Evolutionary conservation across 2,888 invertebrate species (phyloP), one percentile per base, ranked within the genome.

Genomic region (Hermaeophaga mercurialis): DNA sequence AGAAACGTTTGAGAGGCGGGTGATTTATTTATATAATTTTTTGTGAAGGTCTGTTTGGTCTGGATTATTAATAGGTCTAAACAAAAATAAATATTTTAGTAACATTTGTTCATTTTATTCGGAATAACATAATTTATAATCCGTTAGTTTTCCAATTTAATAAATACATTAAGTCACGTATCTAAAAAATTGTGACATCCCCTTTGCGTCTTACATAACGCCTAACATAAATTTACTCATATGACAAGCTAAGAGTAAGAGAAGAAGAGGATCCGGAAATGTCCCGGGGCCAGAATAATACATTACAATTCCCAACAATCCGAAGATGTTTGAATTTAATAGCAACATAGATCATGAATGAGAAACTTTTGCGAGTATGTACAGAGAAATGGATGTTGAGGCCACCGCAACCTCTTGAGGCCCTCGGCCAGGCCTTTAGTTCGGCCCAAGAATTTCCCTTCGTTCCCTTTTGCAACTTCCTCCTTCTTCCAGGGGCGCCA

Each of bases 251-350:
- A 31, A 43, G 52, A 44, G 31, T 24, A 28, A 43, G 43, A 57
- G 58, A 47, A 56, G 59, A 54, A 54, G 39, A 47, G 48, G 52
- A 49, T 47, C 57, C 47, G 56, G 61, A 64, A 64, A 66, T 63
- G 65, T 66, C 70, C 67, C 63, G 64, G 61, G 67, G 75, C 73
- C 68, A 71, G 74, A 74, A 75, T 74, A 75, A 78, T 77, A 75
- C 75, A 78, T 78, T 75, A 73, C 75, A 78, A 76, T 78, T 77
- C 73, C 72, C 73, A 76, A 76, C 78, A 77, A 78, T 77, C 74
- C 76, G 72, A 76, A 76, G 76, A 78, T 76, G 77, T 76, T 77
- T 75, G 75, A 76, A 77, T 76, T 77, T 77, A 78, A 78, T 77
- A 76, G 77, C 75, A 68, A 75, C 76, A 76, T 78, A 77, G 74